These are phyloP conservation scores for Liparis tanakae DNA, from an alignment of 2,797 vertebrate species.

Conservation along the genomic window DNA sequence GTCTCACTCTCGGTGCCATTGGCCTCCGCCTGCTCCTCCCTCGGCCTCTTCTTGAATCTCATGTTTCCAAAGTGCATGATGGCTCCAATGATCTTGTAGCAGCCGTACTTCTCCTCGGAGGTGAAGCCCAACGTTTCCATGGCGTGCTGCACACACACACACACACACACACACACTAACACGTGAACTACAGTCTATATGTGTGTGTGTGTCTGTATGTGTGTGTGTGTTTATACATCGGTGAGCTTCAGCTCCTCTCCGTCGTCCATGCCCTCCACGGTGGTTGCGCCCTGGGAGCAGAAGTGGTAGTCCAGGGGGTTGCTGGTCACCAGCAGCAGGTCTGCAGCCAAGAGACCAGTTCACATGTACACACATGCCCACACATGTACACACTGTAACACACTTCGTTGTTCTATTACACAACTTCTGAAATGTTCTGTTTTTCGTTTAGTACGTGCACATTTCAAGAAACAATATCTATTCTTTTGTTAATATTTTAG, in stretches of 20 bases:
- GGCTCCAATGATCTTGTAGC: constrained; percentile 93
- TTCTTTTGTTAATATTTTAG: too few species aligned
- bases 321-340: constrained; percentile 92
- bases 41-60: constrained; percentile 95
- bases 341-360: constrained; percentile 69
- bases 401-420: too few species aligned
- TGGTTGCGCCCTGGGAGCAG: constrained; percentile 93
- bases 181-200: background rate
- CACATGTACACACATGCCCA: too few species aligned
- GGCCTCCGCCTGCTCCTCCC: constrained; percentile 94
- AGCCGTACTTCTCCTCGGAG: constrained; percentile 90
- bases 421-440: too few species aligned
- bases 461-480: too few species aligned
- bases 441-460: too few species aligned
- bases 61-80: constrained; percentile 99
- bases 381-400: too few species aligned
- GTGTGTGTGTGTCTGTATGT: background rate
- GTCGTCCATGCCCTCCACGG: constrained; percentile 88
- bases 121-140: constrained; percentile 97
- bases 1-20: constrained; percentile 94
- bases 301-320: constrained; percentile 96
- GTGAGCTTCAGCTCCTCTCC: constrained; percentile 91
- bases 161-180: constrained; percentile 5
- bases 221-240: constrained; percentile 81
- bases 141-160: constrained; percentile 82